Evolutionary conservation across 2,888 invertebrate genomes (phyloP).

Genomic region (Cheilosia soror): DNA sequence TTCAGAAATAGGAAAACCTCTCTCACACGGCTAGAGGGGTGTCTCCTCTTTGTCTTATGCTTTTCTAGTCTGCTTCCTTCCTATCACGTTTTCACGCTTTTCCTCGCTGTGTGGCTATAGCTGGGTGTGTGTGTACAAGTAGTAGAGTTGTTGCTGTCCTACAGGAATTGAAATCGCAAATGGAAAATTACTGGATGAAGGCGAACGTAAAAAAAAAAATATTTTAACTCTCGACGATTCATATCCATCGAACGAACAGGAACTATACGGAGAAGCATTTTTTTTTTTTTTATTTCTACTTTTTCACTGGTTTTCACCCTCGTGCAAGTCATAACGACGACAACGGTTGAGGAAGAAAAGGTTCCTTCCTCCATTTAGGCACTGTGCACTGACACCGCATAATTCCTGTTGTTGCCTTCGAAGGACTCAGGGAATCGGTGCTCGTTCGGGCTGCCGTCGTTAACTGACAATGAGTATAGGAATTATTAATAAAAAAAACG

Average conservation of each 20-base stretch:
- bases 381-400: constrained; percentile 44
- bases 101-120: constrained; percentile 11
- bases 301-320: constrained; percentile 23
- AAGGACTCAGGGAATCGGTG: constrained; percentile 4
- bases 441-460: background rate
- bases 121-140: background rate
- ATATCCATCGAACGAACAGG: constrained; percentile 50
- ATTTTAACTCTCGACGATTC: constrained; percentile 41
- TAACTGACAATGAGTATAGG: constrained; percentile 15
- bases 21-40: constrained; percentile 3
- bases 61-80: constrained; percentile 61
- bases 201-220: constrained; percentile 12
- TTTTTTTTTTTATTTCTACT: background rate
- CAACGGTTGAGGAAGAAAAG: constrained; percentile 33
- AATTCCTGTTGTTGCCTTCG: constrained; percentile 51
- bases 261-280: constrained; percentile 10
- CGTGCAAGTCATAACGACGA: constrained; percentile 34
- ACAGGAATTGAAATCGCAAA: constrained; percentile 57
- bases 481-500: constrained; percentile 40
- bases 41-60: constrained; percentile 2
- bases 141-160: constrained; percentile 1
- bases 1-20: constrained; percentile 30
- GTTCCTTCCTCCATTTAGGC: constrained; percentile 38
- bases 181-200: constrained; percentile 52
- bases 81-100: constrained; percentile 59